Evolutionary conservation across 2,888 invertebrate genomes (phyloP).

Genomic region (Trilocha varians): DNA sequence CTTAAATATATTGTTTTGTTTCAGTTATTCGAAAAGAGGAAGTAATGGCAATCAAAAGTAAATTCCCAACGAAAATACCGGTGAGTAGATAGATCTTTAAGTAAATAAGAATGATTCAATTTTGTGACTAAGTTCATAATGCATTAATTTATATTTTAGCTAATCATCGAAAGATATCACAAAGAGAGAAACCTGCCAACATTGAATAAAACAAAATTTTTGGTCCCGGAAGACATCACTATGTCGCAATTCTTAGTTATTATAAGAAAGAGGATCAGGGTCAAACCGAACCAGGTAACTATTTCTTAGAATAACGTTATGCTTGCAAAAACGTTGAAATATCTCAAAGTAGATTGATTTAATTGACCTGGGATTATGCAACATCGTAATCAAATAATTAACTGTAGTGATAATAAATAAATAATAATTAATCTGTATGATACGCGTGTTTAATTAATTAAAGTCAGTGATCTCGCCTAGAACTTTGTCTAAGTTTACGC

Average conservation of each 20-base stretch:
- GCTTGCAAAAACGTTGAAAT: background rate
- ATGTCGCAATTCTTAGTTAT: constrained; percentile 91
- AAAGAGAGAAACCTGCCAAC: constrained; percentile 84
- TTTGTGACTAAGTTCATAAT: no score
- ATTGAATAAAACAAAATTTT: constrained; percentile 88
- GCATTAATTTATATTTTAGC: constrained; percentile 51
- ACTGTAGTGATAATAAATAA: background rate
- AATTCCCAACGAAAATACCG: constrained; percentile 87
- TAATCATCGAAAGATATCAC: constrained; percentile 86
- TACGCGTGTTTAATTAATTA: no score
- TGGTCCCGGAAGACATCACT: constrained; percentile 91
- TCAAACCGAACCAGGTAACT: constrained; percentile 76
- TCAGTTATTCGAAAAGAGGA: constrained; percentile 82
- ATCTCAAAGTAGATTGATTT: no score
- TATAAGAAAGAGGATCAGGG: constrained; percentile 72
- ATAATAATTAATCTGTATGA: background rate
- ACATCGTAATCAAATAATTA: background rate
- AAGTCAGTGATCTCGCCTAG: background rate
- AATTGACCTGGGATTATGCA: background rate
- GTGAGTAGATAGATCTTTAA: no score
- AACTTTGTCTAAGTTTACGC: background rate
- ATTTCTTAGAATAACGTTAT: background rate
- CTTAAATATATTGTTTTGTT: constrained; percentile 25
- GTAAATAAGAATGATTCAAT: no score
- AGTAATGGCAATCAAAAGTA: constrained; percentile 82